These are phyloP conservation scores for Margarornis squamiger DNA, from an alignment of 2,797 vertebrate species.

Conservation along the genomic window DNA sequence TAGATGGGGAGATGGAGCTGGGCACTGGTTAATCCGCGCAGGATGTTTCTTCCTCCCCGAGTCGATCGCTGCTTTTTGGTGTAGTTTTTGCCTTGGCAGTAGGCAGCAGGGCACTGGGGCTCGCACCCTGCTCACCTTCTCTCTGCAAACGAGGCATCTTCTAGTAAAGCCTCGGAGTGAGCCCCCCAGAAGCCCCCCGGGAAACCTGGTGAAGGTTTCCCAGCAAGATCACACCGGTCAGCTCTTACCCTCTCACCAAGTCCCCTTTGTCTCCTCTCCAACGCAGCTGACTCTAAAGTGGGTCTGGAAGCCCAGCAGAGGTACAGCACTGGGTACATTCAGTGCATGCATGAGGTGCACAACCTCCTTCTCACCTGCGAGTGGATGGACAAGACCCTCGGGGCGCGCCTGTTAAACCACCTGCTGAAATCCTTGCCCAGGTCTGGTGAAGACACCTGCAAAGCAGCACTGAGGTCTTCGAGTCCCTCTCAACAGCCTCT, in stretches of 20 bases:
- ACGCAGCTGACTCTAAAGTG: constrained; percentile 72
- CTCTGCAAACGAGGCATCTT: background rate
- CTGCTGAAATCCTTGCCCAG: constrained; percentile 86
- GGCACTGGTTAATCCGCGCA: rapidly evolving
- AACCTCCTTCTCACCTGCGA: constrained; percentile 88
- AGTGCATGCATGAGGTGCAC: constrained; percentile 92
- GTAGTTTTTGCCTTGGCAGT: background rate
- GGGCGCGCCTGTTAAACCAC: constrained; percentile 86
- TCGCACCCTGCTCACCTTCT: background rate
- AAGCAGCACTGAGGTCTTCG: background rate
- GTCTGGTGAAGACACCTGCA: constrained; percentile 71
- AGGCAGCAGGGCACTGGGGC: rapidly evolving
- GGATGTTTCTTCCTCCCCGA: background rate
- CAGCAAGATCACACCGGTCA: rapidly evolving
- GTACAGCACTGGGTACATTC: constrained; percentile 91
- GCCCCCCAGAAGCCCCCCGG: background rate
- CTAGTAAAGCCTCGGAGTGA: background rate
- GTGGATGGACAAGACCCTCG: constrained; percentile 91
- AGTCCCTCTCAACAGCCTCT: constrained; percentile 39
- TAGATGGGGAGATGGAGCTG: constrained; percentile 61
- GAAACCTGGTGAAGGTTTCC: background rate
- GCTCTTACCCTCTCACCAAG: background rate
- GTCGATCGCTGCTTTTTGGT: rapidly evolving
- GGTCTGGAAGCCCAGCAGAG: constrained; percentile 86
- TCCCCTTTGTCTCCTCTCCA: background rate